A percentile compares a stretch with the other conserved stretches of the same genome.
Evolutionary conservation across 2,888 invertebrate genomes (phyloP).

Genomic region (Agriopis marginaria): DNA sequence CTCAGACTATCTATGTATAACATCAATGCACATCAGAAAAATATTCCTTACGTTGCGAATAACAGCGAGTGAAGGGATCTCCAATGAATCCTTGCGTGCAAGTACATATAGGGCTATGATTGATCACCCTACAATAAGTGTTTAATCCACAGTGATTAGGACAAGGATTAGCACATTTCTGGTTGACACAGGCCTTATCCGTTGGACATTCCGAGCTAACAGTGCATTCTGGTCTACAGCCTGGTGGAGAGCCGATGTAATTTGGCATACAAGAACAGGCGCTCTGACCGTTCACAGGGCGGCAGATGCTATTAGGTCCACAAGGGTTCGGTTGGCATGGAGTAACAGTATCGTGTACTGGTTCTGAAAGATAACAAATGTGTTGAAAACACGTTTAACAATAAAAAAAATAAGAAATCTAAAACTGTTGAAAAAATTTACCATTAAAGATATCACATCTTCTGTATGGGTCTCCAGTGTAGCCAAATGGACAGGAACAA

Average conservation of each 20-base stretch:
- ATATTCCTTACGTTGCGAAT: slow-evolving; percentile 75
- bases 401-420: slow-evolving; percentile 1
- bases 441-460: slow-evolving; percentile 82
- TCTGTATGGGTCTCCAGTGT: slow-evolving; percentile 91
- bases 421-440: slow-evolving; percentile 10
- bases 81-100: slow-evolving; percentile 88
- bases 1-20: not conserved
- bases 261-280: slow-evolving; percentile 91
- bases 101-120: slow-evolving; percentile 93
- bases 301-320: slow-evolving; percentile 91
- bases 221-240: slow-evolving; percentile 92
- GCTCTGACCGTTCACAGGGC: slow-evolving; percentile 89
- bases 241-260: slow-evolving; percentile 91
- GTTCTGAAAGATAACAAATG: slow-evolving; percentile 56
- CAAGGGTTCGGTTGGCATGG: slow-evolving; percentile 91
- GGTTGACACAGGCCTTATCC: slow-evolving; percentile 90
- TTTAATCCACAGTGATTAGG: slow-evolving; percentile 89
- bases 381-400: not conserved
- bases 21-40: not conserved
- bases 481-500: slow-evolving; percentile 89
- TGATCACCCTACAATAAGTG: slow-evolving; percentile 90
- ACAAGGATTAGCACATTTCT: slow-evolving; percentile 93
- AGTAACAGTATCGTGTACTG: slow-evolving; percentile 70
- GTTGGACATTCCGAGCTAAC: slow-evolving; percentile 91
- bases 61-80: slow-evolving; percentile 90